Evolutionary conservation across 1,140 invertebrate genomes (phyloP).

Genomic region (Ceratosolen solmsi): DNA sequence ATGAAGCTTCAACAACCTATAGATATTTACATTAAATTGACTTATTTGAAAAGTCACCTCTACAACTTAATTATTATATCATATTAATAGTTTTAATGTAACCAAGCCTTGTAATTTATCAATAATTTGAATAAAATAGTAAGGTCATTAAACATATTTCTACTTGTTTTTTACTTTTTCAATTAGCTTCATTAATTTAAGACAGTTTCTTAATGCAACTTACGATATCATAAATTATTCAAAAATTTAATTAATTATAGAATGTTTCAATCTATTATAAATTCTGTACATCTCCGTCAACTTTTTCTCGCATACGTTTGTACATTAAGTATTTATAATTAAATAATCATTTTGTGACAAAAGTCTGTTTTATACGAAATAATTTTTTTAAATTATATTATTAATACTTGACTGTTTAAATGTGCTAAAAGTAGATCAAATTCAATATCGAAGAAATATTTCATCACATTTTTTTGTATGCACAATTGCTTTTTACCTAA

Average conservation of each 20-base stretch:
- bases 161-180: not conserved
- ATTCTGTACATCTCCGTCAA: too few relatives aligned
- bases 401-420: not conserved
- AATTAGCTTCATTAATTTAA: not conserved
- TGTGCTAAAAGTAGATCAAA: not conserved
- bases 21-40: not conserved
- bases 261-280: not conserved
- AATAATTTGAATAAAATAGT: not conserved
- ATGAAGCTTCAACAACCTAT: not conserved
- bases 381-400: not conserved
- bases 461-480: not conserved
- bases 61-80: not conserved
- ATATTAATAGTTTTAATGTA: not conserved
- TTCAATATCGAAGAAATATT: not conserved
- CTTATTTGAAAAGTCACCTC: not conserved
- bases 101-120: not conserved
- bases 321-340: too few relatives aligned
- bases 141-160: not conserved
- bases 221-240: not conserved
- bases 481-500: not conserved
- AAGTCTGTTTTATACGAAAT: too few relatives aligned
- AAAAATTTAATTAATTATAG: slow-evolving; percentile 4
- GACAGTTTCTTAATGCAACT: not conserved
- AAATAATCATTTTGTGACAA: too few relatives aligned
- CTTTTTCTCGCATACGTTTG: too few relatives aligned